Evolutionary conservation across 2,797 vertebrate genomes (phyloP).

Genomic region (Aeoliscus strigatus): DNA sequence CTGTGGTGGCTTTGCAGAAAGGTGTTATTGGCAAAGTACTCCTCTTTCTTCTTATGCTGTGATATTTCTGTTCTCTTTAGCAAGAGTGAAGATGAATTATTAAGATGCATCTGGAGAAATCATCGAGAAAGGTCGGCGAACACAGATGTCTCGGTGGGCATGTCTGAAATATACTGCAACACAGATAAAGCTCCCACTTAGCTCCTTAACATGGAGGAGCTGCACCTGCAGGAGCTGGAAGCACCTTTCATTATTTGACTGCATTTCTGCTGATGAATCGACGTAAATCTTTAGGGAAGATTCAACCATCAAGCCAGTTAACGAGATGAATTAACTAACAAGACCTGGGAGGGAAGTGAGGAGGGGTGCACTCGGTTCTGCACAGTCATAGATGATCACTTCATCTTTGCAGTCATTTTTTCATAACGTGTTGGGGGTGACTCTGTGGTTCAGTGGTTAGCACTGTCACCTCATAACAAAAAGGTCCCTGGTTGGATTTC

Average conservation of each 20-base stretch:
- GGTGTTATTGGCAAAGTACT: conserved; percentile 44
- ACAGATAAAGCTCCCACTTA: conserved; percentile 19
- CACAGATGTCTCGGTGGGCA: conserved; percentile 26
- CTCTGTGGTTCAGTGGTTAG: too few relatives aligned
- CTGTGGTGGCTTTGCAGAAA: conserved; percentile 54
- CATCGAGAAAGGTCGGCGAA: too few relatives aligned
- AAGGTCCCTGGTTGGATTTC: too few relatives aligned
- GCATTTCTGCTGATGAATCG: conserved; percentile 67
- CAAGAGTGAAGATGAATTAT: conserved; percentile 66
- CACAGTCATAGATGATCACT: conserved; percentile 19
- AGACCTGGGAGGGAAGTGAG: conserved; percentile 41
- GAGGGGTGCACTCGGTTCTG: conserved; percentile 10
- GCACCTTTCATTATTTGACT: conserved; percentile 70
- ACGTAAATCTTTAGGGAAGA: conserved; percentile 58
- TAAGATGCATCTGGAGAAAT: conserved; percentile 52
- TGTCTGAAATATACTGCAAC: conserved; percentile 20
- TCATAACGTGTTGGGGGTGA: too few relatives aligned
- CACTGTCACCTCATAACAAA: too few relatives aligned
- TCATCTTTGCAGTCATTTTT: too few relatives aligned
- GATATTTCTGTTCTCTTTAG: conserved; percentile 60
- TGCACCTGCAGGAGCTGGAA: conserved; percentile 56
- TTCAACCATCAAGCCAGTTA: conserved; percentile 63
- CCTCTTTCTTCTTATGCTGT: conserved; percentile 30
- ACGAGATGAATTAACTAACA: conserved; percentile 65
- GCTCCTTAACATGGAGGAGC: conserved; percentile 37